Evolutionary conservation across 2,888 invertebrate genomes (phyloP).

Genomic region (Xanthorhoe designata): DNA sequence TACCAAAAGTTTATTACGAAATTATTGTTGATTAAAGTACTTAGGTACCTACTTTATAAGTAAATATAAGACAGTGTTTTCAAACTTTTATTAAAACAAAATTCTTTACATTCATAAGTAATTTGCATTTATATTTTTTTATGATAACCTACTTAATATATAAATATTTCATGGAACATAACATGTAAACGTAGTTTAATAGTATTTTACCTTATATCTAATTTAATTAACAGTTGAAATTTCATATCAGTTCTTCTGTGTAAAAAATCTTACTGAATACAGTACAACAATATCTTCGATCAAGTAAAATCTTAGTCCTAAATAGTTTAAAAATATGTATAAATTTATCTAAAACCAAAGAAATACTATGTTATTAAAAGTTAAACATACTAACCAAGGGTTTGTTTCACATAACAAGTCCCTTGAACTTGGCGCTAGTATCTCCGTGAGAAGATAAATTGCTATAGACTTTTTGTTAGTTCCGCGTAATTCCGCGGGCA

Average conservation of each 20-base stretch:
- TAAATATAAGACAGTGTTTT: conserved; percentile 3
- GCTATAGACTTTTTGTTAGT: too few relatives aligned
- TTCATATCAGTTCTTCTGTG: conserved; percentile 1
- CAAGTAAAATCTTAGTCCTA: not conserved
- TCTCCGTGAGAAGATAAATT: too few relatives aligned
- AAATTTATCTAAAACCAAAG: too few relatives aligned
- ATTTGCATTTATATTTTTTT: not conserved
- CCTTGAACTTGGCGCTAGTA: too few relatives aligned
- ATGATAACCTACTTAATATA: not conserved
- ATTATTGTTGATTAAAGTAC: too few relatives aligned
- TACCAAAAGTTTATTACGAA: too few relatives aligned
- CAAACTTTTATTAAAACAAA: conserved; percentile 4
- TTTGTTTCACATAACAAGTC: too few relatives aligned
- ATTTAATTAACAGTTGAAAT: not conserved
- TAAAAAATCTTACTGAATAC: not conserved
- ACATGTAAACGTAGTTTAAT: not conserved
- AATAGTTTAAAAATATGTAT: not conserved
- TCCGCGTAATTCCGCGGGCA: too few relatives aligned
- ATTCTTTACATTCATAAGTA: not conserved
- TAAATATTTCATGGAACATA: not conserved
- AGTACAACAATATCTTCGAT: not conserved
- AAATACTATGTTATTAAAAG: too few relatives aligned
- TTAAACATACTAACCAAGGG: too few relatives aligned
- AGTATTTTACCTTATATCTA: not conserved
- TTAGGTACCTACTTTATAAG: too few relatives aligned